A percentile compares a stretch with the other conserved stretches of the same genome.
Conservation (phyloP, 2,888 invertebrate genomes). For the Scaptomyza tumidula region DNA sequence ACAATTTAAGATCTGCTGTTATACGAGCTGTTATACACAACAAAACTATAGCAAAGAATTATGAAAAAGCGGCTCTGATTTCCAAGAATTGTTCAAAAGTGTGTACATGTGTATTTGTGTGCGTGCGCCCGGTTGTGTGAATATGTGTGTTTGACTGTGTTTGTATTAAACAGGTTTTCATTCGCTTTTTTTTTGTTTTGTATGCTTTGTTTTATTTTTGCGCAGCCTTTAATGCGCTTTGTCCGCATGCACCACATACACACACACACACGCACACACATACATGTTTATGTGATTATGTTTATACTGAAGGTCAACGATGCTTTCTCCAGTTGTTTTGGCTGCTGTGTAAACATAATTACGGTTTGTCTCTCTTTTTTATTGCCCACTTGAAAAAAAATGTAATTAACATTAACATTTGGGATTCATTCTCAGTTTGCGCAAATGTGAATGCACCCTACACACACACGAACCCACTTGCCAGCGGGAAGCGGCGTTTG, state of each 20-base stretch:
- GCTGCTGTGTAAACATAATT: conserved; percentile 62
- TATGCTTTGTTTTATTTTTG: conserved; percentile 44
- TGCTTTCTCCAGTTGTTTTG: conserved; percentile 61
- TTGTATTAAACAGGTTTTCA: conserved; percentile 57
- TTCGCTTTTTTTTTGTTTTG: conserved; percentile 56
- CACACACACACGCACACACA: neutral
- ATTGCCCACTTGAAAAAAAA: conserved; percentile 57
- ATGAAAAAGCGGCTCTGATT: conserved; percentile 55
- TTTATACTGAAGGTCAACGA: conserved; percentile 57
- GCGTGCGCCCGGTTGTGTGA: neutral
- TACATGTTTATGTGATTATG: conserved; percentile 1
- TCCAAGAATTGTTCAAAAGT: conserved; percentile 50
- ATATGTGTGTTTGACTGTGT: conserved; percentile 18
- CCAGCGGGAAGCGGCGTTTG: conserved; percentile 19
- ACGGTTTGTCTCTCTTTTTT: conserved; percentile 39
- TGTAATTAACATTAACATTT: conserved; percentile 52
- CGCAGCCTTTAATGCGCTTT: conserved; percentile 62
- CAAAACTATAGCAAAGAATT: conserved; percentile 59
- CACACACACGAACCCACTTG: neutral
- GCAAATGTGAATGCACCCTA: conserved; percentile 53
- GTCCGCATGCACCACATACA: conserved; percentile 28
- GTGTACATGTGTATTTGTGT: conserved; percentile 1
- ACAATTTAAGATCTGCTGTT: conserved; percentile 37
- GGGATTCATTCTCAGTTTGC: conserved; percentile 38
- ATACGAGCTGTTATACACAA: conserved; percentile 60